Evolutionary conservation across 1,140 invertebrate genomes (phyloP).

Genomic region (Popillia japonica): DNA sequence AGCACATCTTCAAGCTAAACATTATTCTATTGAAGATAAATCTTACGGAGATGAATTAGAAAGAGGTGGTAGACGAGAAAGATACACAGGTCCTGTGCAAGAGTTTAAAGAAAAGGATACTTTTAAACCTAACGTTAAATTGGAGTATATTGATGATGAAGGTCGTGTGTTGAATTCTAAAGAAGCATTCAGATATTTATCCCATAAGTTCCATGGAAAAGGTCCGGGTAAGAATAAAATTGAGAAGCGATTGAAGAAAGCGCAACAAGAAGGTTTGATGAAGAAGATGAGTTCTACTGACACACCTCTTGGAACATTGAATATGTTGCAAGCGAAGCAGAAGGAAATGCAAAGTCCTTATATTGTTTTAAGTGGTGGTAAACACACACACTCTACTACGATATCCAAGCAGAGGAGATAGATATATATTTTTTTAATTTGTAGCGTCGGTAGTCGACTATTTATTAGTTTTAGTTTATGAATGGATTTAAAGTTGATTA

Average conservation of each 20-base stretch:
- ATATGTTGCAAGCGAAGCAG: constrained; percentile 95
- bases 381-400: constrained; percentile 63
- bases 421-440: background rate
- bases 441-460: too few relatives aligned
- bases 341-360: constrained; percentile 95
- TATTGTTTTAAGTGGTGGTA: constrained; percentile 92
- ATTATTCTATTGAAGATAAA: constrained; percentile 98
- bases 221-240: constrained; percentile 98
- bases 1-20: constrained; percentile 83
- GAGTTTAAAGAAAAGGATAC: constrained; percentile 95
- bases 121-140: constrained; percentile 95
- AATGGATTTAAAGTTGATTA: too few relatives aligned
- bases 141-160: constrained; percentile 98
- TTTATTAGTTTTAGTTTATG: too few relatives aligned
- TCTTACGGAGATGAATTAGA: constrained; percentile 74
- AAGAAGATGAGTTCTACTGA: constrained; percentile 99
- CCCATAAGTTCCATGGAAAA: constrained; percentile 99
- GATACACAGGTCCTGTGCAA: constrained; percentile 84
- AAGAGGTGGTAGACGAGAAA: constrained; percentile 69
- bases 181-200: constrained; percentile 95
- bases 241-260: constrained; percentile 96
- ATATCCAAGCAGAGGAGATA: constrained; percentile 53
- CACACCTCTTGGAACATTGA: constrained; percentile 93
- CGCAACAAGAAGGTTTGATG: constrained; percentile 94
- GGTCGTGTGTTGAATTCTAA: constrained; percentile 90